These are phyloP conservation scores for Aleadryas rufinucha DNA, from an alignment of 2,113 vertebrate genomes.

Conservation along the genomic window DNA sequence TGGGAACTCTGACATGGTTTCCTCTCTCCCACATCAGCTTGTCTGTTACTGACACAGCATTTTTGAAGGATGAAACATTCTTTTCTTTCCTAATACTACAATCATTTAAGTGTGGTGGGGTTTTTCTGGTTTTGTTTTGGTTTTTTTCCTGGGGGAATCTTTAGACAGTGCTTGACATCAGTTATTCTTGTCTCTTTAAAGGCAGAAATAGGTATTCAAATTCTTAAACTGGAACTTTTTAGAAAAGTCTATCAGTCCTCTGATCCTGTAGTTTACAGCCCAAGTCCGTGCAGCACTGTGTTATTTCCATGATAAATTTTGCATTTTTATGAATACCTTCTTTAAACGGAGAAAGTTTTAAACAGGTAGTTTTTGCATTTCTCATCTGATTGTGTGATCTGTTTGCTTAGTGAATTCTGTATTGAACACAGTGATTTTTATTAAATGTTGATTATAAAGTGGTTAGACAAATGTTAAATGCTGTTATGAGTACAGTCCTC, in stretches of 20 bases:
- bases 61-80: not conserved
- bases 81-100: not conserved
- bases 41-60: rapidly evolving
- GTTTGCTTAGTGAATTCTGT: not conserved
- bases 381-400: not conserved
- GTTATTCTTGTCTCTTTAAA: not conserved
- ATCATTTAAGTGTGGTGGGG: not conserved
- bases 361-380: not conserved
- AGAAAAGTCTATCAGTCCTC: not conserved
- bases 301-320: not conserved
- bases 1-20: not conserved
- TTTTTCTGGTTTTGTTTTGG: not conserved
- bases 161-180: not conserved
- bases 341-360: not conserved
- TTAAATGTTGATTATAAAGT: not conserved
- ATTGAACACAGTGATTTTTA: not conserved
- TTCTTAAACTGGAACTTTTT: not conserved
- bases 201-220: not conserved
- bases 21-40: not conserved
- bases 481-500: not conserved
- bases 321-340: not conserved
- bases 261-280: not conserved
- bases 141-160: not conserved
- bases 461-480: not conserved
- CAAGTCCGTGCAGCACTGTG: not conserved